Evolutionary conservation across 1,140 invertebrate genomes (phyloP).

Genomic region (Leguminivora glycinivorella): DNA sequence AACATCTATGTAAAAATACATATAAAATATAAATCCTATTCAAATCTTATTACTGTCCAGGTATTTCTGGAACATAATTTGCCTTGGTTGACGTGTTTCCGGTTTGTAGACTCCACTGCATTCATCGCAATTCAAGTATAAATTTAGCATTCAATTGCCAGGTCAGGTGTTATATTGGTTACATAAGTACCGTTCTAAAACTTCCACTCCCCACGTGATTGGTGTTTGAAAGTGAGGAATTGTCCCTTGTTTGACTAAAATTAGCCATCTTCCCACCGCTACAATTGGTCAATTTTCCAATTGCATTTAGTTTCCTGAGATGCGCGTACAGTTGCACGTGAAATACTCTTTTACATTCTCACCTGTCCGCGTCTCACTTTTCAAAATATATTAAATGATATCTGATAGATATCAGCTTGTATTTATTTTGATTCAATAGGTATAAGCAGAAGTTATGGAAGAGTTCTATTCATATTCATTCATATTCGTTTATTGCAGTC

Average conservation of each 20-base stretch:
- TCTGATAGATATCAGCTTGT: too few species aligned
- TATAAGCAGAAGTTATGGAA: too few species aligned
- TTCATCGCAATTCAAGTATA: not conserved
- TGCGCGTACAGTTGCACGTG: conserved; percentile 46
- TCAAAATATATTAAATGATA: too few species aligned
- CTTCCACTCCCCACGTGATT: conserved; percentile 15
- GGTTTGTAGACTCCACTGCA: not conserved
- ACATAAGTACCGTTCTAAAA: not conserved
- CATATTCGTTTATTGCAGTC: too few species aligned
- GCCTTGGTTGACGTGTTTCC: not conserved
- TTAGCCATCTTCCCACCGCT: conserved; percentile 56
- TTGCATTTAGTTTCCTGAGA: conserved; percentile 70
- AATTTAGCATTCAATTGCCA: conserved; percentile 1
- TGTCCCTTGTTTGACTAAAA: conserved; percentile 58
- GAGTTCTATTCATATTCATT: too few species aligned
- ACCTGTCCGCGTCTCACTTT: not conserved
- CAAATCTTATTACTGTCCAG: too few species aligned
- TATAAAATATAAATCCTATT: too few species aligned
- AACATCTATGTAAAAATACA: too few species aligned
- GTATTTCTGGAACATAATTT: not conserved
- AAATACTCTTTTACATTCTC: conserved; percentile 31
- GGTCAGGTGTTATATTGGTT: conserved; percentile 15
- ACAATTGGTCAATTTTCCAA: conserved; percentile 76
- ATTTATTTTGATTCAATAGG: too few species aligned
- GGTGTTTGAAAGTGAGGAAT: conserved; percentile 48